Evolutionary conservation across 35 echinoderm and acorn worm species (phyloP).

Genomic region (Apostichopus parvimensis): DNA sequence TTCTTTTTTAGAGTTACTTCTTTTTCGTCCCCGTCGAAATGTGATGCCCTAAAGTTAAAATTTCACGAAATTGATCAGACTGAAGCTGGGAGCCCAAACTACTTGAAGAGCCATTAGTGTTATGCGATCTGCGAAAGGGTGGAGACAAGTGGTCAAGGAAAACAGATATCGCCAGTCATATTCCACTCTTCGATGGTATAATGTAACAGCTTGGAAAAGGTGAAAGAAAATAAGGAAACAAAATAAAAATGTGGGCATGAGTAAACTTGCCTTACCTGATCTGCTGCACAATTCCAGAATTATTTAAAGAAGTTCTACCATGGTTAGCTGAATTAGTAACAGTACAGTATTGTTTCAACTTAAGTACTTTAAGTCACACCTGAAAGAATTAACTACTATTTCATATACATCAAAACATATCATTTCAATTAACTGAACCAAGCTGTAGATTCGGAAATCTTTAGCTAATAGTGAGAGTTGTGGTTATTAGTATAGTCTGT

Average conservation of each 20-base stretch:
- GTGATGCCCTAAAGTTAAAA: not conserved
- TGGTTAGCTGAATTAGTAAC: too few relatives aligned
- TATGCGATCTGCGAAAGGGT: slow-evolving; percentile 1
- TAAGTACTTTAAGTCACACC: too few relatives aligned
- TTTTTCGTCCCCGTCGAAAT: not conserved
- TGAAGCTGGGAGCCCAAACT: not conserved
- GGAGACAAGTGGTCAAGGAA: slow-evolving; percentile 25
- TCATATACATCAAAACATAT: too few relatives aligned
- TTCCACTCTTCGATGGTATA: not conserved
- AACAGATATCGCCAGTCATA: slow-evolving; percentile 9
- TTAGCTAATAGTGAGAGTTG: too few relatives aligned
- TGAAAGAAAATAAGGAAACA: not conserved
- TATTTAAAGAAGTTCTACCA: too few relatives aligned
- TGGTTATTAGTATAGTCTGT: too few relatives aligned
- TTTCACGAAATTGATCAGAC: not conserved
- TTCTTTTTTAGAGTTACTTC: not conserved
- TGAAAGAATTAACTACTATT: too few relatives aligned
- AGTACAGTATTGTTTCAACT: too few relatives aligned
- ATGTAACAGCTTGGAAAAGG: slow-evolving; percentile 7
- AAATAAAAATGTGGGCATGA: not conserved
- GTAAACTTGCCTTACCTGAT: not conserved
- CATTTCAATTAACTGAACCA: too few relatives aligned
- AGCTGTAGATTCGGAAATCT: too few relatives aligned
- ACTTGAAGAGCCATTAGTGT: slow-evolving; percentile 43
- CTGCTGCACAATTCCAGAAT: too few relatives aligned